phyloP scores from a whole-genome alignment of 2,797 vertebrate species.

The Uromys caudimaculatus region DNA sequence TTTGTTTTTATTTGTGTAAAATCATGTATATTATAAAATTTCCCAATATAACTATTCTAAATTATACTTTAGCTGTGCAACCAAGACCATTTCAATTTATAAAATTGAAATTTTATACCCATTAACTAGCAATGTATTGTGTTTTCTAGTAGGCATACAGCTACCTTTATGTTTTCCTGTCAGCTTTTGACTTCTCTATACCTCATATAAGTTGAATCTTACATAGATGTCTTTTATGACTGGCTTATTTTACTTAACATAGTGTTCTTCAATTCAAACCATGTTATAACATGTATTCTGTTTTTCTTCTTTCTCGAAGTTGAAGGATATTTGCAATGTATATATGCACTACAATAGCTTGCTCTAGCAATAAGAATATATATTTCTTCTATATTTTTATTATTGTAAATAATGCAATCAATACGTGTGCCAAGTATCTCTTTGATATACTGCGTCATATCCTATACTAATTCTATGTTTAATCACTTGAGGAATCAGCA shows the following conservation, averaged over 20 bases:
- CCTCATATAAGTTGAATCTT: background rate
- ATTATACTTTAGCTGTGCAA: background rate
- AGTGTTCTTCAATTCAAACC: background rate
- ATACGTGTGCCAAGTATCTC: background rate
- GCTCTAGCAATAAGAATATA: background rate
- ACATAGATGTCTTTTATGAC: background rate
- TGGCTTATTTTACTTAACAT: background rate
- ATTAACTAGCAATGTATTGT: background rate
- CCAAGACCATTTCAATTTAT: background rate
- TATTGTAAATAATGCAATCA: background rate
- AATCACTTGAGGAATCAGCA: background rate
- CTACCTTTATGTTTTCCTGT: background rate
- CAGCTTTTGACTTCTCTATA: background rate
- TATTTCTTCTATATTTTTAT: background rate
- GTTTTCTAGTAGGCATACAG: background rate
- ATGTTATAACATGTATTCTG: background rate
- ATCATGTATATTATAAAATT: background rate
- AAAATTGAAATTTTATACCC: background rate
- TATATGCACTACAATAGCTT: background rate
- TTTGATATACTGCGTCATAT: background rate
- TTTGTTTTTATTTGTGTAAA: slow-evolving; percentile 9
- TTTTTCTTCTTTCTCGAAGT: slow-evolving; percentile 13
- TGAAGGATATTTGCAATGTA: background rate
- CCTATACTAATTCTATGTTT: background rate
- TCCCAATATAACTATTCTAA: background rate